Evolutionary conservation across 2,113 vertebrate genomes (phyloP).

Genomic region (Scolopax mira): DNA sequence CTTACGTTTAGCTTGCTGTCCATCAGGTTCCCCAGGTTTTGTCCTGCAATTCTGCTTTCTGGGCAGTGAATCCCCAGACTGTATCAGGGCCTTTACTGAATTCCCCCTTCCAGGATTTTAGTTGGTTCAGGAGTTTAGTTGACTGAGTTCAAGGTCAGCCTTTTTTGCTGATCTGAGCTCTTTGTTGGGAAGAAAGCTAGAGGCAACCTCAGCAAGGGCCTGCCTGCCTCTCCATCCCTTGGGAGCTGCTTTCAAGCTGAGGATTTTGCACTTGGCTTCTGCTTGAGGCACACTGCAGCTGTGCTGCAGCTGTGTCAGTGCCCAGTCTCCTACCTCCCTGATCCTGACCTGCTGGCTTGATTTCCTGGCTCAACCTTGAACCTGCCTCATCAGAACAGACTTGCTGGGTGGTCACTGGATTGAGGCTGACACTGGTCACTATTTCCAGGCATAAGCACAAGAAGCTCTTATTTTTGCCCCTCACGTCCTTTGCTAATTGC

Average conservation of each 20-base stretch:
- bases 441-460: background rate
- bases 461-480: background rate
- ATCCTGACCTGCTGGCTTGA: background rate
- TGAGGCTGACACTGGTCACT: background rate
- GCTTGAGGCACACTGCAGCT: background rate
- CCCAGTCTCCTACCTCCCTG: background rate
- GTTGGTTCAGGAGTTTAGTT: background rate
- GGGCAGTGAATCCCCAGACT: background rate
- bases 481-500: background rate
- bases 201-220: background rate
- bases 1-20: background rate
- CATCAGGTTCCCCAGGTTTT: background rate
- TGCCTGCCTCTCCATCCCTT: background rate
- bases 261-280: background rate
- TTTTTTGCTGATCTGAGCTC: background rate
- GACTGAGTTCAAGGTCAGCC: constrained; percentile 4
- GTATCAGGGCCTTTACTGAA: background rate
- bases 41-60: background rate
- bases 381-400: background rate
- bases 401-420: background rate
- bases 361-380: background rate
- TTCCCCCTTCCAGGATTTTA: background rate
- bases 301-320: background rate
- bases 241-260: constrained; percentile 6
- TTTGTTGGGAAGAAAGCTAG: background rate